These are phyloP conservation scores for Drosophila hydei DNA, from an alignment of 1,140 invertebrate genomes.

Conservation along the genomic window DNA sequence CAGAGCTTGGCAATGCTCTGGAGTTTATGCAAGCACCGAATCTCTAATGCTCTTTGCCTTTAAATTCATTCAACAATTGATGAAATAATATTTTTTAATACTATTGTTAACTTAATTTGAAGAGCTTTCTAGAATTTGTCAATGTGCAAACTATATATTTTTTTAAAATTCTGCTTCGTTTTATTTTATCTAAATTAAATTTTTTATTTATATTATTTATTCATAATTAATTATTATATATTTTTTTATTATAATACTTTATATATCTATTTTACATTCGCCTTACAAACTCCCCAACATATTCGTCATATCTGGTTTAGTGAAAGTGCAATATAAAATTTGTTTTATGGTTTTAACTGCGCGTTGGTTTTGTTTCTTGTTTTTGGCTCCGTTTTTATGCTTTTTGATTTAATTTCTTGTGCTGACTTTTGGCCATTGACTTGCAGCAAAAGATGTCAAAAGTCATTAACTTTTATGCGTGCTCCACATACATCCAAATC, in stretches of 20 bases:
- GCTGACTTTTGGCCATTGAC: conserved; percentile 57
- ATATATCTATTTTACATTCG: too few species aligned
- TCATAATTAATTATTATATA: too few species aligned
- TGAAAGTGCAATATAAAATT: conserved; percentile 42
- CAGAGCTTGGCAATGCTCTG: not conserved
- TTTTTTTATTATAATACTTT: too few species aligned
- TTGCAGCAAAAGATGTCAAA: conserved; percentile 59
- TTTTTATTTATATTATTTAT: too few species aligned
- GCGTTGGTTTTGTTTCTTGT: conserved; percentile 33
- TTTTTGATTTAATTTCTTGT: conserved; percentile 60
- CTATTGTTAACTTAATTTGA: too few species aligned
- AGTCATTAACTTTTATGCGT: conserved; percentile 70
- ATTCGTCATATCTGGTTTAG: conserved; percentile 1
- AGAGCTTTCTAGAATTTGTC: too few species aligned
- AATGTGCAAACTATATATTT: too few species aligned
- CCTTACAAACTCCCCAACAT: not conserved
- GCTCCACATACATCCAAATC: conserved; percentile 1
- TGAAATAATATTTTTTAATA: not conserved
- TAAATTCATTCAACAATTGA: too few species aligned
- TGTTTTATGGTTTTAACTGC: conserved; percentile 60
- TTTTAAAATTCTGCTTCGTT: too few species aligned
- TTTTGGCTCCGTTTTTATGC: conserved; percentile 45
- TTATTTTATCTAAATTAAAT: too few species aligned
- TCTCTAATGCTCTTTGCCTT: conserved; percentile 29
- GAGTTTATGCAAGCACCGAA: not conserved